Evolutionary conservation across 35 echinoderm and acorn worm genomes (phyloP), one percentile per base, ranked within the genome.

Genomic region (Stichopus chloronotus): DNA sequence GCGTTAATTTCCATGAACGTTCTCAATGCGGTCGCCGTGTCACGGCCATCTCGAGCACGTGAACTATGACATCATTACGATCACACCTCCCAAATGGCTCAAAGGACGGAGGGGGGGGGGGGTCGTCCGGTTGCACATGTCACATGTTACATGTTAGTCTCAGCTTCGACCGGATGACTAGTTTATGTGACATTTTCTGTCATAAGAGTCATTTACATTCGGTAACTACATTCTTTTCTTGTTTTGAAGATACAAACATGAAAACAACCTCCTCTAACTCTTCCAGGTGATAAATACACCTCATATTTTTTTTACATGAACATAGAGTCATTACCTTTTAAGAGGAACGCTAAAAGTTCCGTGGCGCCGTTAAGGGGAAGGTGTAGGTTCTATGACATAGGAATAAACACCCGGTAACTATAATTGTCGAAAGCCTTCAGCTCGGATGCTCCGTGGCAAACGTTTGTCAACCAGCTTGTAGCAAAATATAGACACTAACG

Each of bases 281-380:
- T 19, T 85, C 57, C 82, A 85, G 82, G 82, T 85, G 57, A 85
- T 85, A 85, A 85, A 58, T 58, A 85, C 82, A 58, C 82, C 52
- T 85, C 82, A 85, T 85, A 85, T 85, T 58, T 43, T 43, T 43
- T 85, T 85, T 85, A 85, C 19, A 58, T 53, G 82, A 85, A 85
- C 82, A 85, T 58, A 9, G 82, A 21, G 57, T 85, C 82, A 56
- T 85, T 85, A 53, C 57, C 57, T 58, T 85, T 85, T 85, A 59
- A 20, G 43, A 20, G 82, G 82, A 85, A 85, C 58, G 82, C 58
- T 14, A 58, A 74, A 74, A n/a, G 6, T 74, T n/a, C 69, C 69
- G 4, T n/a, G 6, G 69, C 7, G 14, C 13, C 19, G 6, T 74
- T 74, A 74, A 74, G 69, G 69, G 19, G 69, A 74, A 21, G 69